Base-by-base conservation (phyloP, 2,888 invertebrate genomes). In the Torymus auratus region DNA sequence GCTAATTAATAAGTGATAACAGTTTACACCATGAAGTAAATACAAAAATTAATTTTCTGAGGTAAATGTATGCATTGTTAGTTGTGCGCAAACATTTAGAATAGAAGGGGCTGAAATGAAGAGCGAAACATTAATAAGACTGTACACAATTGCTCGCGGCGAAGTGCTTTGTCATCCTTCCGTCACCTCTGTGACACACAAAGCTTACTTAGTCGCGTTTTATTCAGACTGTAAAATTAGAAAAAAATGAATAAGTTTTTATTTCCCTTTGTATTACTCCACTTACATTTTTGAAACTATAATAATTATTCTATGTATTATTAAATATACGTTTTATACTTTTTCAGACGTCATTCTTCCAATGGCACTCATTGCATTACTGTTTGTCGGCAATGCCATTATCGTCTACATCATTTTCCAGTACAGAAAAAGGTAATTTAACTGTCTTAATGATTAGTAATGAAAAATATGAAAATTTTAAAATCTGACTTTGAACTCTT, bases 351-450 rank as follows among this genome's bases (percentile, higher is more conserved):
- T 95, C 86, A 92, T 95, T 87, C 93, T 95, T 86, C 96, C 96
- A 88, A 93, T 94, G 85, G 91, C 94, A 80, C 92, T 95, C 85
- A 95, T 95, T 91, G 93, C 94, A 85, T 93, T 93, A 84, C 92
- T 96, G 72, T 94, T 96, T 90, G 92, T 94, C 83, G 93, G 95
- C 83, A 96, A 96, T 88, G 94, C 94, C 75, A 93, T 95, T 88
- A 94, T 95, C 88, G 93, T 96, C 72, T 94, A 95, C 88, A 93
- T 95, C 87, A 95, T 96, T 88, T 94, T 95, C 91, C 94, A 93
- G 89, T 94, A 94, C 86, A 93, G 94, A 87, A 94, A 94, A 92
- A 94, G 94, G 94, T 94, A 41, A 41, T 41, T 41, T 41, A 41
- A 41, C 41, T 41, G 41, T 7, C 7, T 41, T 7, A 41, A 41